phyloP scores from a whole-genome alignment of 2,113 vertebrate genomes.

The Polypterus senegalus region DNA sequence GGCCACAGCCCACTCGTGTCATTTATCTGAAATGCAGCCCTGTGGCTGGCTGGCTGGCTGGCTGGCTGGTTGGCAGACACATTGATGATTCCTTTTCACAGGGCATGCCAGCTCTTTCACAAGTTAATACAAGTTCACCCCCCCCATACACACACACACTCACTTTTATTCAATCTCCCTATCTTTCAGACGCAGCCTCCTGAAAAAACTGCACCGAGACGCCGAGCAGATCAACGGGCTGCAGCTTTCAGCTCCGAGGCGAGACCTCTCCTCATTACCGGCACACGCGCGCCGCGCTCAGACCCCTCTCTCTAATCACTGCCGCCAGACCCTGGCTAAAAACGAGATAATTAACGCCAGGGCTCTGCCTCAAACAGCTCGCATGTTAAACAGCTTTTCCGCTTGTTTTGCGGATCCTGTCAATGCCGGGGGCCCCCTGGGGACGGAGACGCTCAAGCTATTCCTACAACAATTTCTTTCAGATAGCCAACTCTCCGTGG shows the following conservation, averaged over 20 bases:
- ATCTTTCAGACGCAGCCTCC: slow-evolving; percentile 50
- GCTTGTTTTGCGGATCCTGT: slow-evolving; percentile 26
- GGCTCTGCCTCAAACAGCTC: slow-evolving; percentile 37
- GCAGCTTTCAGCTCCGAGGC: slow-evolving; percentile 29
- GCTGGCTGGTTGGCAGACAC: slow-evolving; percentile 14
- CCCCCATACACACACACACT: slow-evolving; percentile 12
- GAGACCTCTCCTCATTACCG: slow-evolving; percentile 34
- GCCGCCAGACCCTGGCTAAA: slow-evolving; percentile 31
- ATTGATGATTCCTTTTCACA: slow-evolving; percentile 15
- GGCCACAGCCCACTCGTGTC: slow-evolving; percentile 2
- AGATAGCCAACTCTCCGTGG: slow-evolving; percentile 27
- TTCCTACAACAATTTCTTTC: slow-evolving; percentile 29
- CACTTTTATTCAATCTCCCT: slow-evolving; percentile 43
- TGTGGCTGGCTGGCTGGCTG: slow-evolving; percentile 9
- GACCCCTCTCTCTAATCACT: slow-evolving; percentile 28
- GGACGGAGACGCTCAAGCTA: slow-evolving; percentile 26
- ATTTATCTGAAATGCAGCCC: slow-evolving; percentile 13
- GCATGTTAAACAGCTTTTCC: slow-evolving; percentile 38
- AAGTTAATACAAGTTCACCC: slow-evolving; percentile 44
- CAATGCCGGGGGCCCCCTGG: slow-evolving; percentile 28
- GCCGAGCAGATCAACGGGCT: slow-evolving; percentile 32
- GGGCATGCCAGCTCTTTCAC: slow-evolving; percentile 35
- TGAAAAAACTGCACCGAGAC: slow-evolving; percentile 36
- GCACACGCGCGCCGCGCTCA: background rate
- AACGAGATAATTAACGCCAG: slow-evolving; percentile 27